These are phyloP conservation scores for Halocaridina rubra DNA, from an alignment of 2,888 invertebrate genomes.

Conservation along the genomic window DNA sequence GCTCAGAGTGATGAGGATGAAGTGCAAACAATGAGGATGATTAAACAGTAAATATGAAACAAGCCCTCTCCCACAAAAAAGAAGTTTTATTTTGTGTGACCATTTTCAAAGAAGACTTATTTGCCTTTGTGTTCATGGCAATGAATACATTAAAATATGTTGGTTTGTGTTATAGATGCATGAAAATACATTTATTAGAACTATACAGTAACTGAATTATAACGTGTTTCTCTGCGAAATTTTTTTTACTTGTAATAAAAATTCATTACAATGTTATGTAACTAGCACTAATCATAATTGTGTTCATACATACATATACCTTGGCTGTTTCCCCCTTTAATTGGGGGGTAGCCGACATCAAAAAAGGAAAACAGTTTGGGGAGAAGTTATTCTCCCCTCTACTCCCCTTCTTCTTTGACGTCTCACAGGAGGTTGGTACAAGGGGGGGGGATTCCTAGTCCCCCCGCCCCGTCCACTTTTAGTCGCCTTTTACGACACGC, in stretches of 20 bases:
- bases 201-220: not conserved
- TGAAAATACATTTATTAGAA: not conserved
- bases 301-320: too few relatives aligned
- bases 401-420: too few relatives aligned
- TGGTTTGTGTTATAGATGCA: not conserved
- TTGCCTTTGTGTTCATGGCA: not conserved
- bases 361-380: too few relatives aligned
- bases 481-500: too few relatives aligned
- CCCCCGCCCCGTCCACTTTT: too few relatives aligned
- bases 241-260: not conserved
- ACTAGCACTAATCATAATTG: not conserved
- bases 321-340: too few relatives aligned
- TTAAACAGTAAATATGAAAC: not conserved
- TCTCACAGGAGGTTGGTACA: too few relatives aligned
- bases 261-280: not conserved
- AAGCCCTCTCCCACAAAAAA: not conserved
- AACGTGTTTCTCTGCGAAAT: not conserved
- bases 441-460: too few relatives aligned
- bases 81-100: constrained; percentile 6
- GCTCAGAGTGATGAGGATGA: not conserved
- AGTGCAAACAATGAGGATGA: constrained; percentile 3
- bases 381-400: too few relatives aligned
- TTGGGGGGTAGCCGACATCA: too few relatives aligned
- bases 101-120: not conserved
- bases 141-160: not conserved